These are phyloP conservation scores for Acipenser transmontanus DNA, from an alignment of 2,797 vertebrate genomes.

Conservation along the genomic window DNA sequence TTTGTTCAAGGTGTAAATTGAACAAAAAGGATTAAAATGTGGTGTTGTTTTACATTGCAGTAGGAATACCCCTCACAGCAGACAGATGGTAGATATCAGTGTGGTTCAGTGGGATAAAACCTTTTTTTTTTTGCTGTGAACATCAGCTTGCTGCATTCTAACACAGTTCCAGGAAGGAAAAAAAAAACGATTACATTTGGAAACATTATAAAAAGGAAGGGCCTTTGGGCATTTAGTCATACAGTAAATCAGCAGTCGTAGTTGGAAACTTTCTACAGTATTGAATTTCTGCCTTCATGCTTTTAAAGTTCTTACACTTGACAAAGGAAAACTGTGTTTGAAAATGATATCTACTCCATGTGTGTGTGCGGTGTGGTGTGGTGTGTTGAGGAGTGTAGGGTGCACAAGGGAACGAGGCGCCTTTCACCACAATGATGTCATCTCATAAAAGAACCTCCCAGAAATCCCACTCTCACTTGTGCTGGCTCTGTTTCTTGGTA, in stretches of 20 bases:
- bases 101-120: too few species aligned
- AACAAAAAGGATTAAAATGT: too few species aligned
- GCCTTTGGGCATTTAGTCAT: not conserved
- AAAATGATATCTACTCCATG: not conserved
- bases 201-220: not conserved
- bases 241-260: not conserved
- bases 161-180: not conserved
- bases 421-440: not conserved
- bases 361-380: not conserved
- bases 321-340: not conserved
- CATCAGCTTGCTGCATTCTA: too few species aligned
- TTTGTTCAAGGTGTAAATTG: too few species aligned
- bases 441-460: not conserved
- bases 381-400: not conserved
- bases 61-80: too few species aligned
- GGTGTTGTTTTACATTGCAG: too few species aligned
- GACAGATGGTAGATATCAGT: too few species aligned
- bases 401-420: not conserved
- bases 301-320: not conserved
- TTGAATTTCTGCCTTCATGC: not conserved
- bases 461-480: not conserved
- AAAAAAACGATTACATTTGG: not conserved
- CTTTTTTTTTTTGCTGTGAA: too few species aligned
- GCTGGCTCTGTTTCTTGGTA: not conserved
- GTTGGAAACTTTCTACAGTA: slow-evolving; percentile 2